phyloP scores from a whole-genome alignment of 2,113 vertebrate genomes.

The Blennius ocellaris region DNA sequence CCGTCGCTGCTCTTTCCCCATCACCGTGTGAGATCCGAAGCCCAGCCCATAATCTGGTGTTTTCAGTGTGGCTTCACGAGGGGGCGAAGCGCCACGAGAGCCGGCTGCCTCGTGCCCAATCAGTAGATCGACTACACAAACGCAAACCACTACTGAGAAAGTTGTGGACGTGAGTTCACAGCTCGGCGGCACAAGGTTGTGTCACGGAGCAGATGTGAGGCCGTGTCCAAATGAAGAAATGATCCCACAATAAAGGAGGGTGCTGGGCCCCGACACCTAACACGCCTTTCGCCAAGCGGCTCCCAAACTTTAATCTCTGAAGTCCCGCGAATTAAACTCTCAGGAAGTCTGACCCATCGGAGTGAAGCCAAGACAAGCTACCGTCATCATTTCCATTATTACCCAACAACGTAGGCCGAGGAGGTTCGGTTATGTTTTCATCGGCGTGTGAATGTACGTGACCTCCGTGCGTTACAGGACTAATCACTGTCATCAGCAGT shows the following conservation, averaged over 20 bases:
- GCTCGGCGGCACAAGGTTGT: background rate
- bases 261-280: constrained; percentile 19
- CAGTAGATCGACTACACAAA: constrained; percentile 68
- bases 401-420: too few species aligned
- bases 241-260: constrained; percentile 50
- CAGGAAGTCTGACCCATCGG: too few species aligned
- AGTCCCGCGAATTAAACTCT: too few species aligned
- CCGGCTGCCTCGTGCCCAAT: constrained; percentile 53
- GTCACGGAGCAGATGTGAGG: constrained; percentile 51
- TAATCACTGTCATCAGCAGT: too few species aligned
- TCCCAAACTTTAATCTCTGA: too few species aligned
- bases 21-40: constrained; percentile 71
- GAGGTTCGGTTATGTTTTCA: too few species aligned
- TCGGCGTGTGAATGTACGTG: too few species aligned
- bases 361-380: too few species aligned
- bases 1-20: constrained; percentile 39
- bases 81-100: constrained; percentile 54
- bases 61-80: constrained; percentile 64
- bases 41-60: constrained; percentile 60
- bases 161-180: constrained; percentile 16
- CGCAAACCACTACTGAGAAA: constrained; percentile 62
- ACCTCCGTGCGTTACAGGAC: too few species aligned
- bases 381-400: too few species aligned
- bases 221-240: constrained; percentile 47
- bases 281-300: background rate